Percentiles rank a stretch among this genome's conserved stretches.
Evolutionary conservation across 2,797 vertebrate species (phyloP).

Genomic region (Odontamblyopus lacepedii): DNA sequence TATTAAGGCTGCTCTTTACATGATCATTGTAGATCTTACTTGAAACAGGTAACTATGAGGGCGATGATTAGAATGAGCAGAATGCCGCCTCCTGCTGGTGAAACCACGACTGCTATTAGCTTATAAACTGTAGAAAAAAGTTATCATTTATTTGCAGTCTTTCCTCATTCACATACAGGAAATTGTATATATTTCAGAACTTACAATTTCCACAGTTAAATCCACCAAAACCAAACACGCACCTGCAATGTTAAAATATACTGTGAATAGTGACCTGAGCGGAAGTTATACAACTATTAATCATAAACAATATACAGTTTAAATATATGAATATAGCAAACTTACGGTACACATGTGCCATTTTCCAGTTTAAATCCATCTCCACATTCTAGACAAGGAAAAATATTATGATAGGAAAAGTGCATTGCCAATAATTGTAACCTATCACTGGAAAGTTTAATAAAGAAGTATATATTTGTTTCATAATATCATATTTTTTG

Average conservation of each 20-base stretch:
- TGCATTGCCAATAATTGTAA: too few species aligned
- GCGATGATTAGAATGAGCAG: conserved; percentile 89
- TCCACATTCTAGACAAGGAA: conserved; percentile 83
- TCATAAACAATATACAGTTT: not conserved
- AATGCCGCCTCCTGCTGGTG: conserved; percentile 88
- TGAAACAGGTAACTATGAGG: conserved; percentile 91
- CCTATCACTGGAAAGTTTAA: too few species aligned
- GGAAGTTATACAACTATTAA: not conserved
- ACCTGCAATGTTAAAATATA: conserved; percentile 76
- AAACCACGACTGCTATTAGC: conserved; percentile 93
- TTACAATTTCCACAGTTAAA: conserved; percentile 98
- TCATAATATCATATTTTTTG: too few species aligned
- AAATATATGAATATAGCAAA: conserved; percentile 3
- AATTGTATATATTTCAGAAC: conserved; percentile 50
- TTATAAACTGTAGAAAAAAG: conserved; percentile 85
- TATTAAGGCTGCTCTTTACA: too few species aligned
- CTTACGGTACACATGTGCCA: conserved; percentile 89
- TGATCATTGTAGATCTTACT: conserved; percentile 67
- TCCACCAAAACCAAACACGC: conserved; percentile 93
- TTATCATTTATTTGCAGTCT: not conserved
- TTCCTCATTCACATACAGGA: too few species aligned
- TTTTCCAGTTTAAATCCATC: conserved; percentile 92
- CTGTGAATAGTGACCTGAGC: not conserved
- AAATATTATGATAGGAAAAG: conserved; percentile 3
- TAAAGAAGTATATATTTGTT: too few species aligned